Evolutionary conservation across 2,888 invertebrate genomes (phyloP), one percentile per base, ranked within the genome.

Genomic region (Thera obeliscata): DNA sequence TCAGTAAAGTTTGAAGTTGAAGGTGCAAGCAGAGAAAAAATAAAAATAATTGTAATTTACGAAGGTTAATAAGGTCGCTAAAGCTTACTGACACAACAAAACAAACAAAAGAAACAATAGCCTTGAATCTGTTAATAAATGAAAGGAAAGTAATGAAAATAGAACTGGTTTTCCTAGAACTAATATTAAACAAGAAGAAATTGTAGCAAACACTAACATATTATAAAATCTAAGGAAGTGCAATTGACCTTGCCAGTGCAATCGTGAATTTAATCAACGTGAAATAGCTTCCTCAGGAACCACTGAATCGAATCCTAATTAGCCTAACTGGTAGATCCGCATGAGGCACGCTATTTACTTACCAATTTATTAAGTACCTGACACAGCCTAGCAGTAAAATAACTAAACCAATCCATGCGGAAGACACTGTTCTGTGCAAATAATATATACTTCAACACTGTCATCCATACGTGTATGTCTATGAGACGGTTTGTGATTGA

Each of bases 261-360:
- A 68, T n/a, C 35, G 55, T 12, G 12, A 49, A 64, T 43, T 56
- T 43, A 46, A 55, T 41, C 41, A 41, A 41, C 12, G 43, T 56
- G 41, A 56, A 60, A 54, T 66, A 54, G 55, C 64, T 68, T 68
- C 68, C 68, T 55, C 64, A 48, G 43, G 41, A 61, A 49, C 55
- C 59, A 52, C 56, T 48, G 57, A 66, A 68, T 69, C 52, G 58
- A 58, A 66, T 56, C 38, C 58, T 59, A 56, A 61, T 69, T 63
- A 69, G 62, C 50, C 8, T 59, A 65, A 69, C 9, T 5, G 62
- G 63, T 58, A 63, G 49, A 50, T 65, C 56, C 56, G 67, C 63
- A 65, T 66, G 60, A 58, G 57, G 43, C 61, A 61, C 54, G 50
- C 67, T 1, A 33, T 22, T 50, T 35, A 66, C 55, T 61, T 66